phyloP scores from a whole-genome alignment of 2,888 invertebrate species.

The Smittia aterrima region DNA sequence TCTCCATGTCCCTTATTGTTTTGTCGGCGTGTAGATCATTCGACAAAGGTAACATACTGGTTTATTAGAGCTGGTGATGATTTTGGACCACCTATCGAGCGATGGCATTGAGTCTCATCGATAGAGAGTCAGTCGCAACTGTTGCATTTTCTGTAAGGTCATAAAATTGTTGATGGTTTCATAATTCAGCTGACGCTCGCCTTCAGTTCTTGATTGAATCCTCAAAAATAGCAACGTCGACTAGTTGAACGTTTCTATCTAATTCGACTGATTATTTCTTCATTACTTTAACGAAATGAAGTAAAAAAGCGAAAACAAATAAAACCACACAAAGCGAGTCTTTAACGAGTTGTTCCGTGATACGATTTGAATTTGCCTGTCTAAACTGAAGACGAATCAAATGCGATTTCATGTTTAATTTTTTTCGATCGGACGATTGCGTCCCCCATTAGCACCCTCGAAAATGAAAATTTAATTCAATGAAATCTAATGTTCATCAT shows the following conservation, averaged over 20 bases:
- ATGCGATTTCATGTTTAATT: not conserved
- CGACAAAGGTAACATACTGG: not conserved
- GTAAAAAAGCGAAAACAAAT: not conserved
- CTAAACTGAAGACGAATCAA: not conserved
- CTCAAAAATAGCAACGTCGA: not conserved
- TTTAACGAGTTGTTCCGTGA: slow-evolving; percentile 28
- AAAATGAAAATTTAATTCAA: slow-evolving; percentile 30
- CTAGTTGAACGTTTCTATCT: not conserved
- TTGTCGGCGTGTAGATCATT: not conserved
- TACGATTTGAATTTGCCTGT: not conserved
- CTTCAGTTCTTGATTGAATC: not conserved
- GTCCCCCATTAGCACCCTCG: slow-evolving; percentile 29
- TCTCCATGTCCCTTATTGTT: not conserved
- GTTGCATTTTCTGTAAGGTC: not conserved
- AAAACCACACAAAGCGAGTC: not conserved
- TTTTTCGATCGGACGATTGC: slow-evolving; percentile 7
- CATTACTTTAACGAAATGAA: slow-evolving; percentile 13
- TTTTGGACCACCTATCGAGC: slow-evolving; percentile 34
- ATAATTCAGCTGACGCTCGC: not conserved
- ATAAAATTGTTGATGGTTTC: not conserved
- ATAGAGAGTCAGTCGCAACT: not conserved
- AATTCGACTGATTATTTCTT: slow-evolving; percentile 36
- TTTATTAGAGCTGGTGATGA: slow-evolving; percentile 33
- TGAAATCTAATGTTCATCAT: slow-evolving; percentile 36
- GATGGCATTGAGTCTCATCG: slow-evolving; percentile 18